Conservation (phyloP, 2,113 vertebrate species). For the Aythya baeri region DNA sequence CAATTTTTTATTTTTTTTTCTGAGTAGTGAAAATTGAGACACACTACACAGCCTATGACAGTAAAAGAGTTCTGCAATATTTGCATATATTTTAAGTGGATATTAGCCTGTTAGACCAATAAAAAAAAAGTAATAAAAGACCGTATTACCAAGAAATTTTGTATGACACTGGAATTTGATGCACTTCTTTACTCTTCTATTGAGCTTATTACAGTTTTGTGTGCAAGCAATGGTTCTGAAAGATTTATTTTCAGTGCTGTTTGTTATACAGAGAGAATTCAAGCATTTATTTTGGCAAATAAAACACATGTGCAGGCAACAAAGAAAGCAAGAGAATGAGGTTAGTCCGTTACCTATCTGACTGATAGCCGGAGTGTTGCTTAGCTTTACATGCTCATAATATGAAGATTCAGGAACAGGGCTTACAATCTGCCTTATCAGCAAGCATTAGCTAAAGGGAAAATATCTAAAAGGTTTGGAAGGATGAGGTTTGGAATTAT, state of each 20-base stretch:
- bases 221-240: background rate
- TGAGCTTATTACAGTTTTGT: background rate
- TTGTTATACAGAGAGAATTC: background rate
- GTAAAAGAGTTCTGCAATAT: background rate
- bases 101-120: no score
- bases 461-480: background rate
- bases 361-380: no score
- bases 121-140: background rate
- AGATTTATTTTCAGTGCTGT: background rate
- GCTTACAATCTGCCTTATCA: background rate
- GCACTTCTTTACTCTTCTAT: background rate
- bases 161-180: background rate
- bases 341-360: background rate
- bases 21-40: background rate
- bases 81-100: background rate
- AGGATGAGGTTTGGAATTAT: background rate
- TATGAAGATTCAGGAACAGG: background rate
- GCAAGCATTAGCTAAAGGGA: background rate
- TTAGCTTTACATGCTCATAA: background rate
- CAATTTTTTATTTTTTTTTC: background rate
- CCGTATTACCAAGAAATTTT: background rate
- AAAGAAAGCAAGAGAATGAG: background rate
- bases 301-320: background rate
- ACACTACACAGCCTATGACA: background rate
- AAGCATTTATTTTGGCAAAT: background rate